Percentiles rank a stretch among this genome's conserved stretches.
Evolutionary conservation across 2,797 vertebrate species (phyloP).

Genomic region (Onychomys arenicola): DNA sequence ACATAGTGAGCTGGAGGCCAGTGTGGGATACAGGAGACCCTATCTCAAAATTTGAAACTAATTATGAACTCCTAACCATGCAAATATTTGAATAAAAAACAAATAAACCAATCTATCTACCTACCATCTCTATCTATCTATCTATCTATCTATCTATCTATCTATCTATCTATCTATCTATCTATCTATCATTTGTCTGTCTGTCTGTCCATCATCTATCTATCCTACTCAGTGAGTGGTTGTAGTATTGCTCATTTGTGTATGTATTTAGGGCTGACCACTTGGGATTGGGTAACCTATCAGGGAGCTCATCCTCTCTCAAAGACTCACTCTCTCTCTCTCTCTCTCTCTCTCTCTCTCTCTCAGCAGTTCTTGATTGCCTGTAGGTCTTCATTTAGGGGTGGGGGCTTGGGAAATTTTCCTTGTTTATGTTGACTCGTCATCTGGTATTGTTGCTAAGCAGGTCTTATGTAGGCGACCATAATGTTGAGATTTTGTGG

Average conservation of each 20-base stretch:
- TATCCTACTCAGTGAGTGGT: background rate
- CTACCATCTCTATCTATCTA: background rate
- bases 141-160: no score
- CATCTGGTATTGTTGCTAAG: background rate
- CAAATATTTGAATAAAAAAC: background rate
- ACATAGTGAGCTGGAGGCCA: background rate
- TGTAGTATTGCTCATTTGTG: background rate
- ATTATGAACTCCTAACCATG: background rate
- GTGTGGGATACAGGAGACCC: background rate
- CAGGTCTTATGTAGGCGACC: background rate
- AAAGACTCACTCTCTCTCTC: no score
- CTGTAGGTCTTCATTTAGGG: background rate
- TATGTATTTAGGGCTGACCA: background rate
- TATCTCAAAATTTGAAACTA: background rate
- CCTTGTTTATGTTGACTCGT: background rate
- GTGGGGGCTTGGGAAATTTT: background rate
- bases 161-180: background rate
- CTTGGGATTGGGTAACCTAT: background rate
- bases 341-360: no score
- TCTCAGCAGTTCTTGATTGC: background rate
- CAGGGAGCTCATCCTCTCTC: background rate
- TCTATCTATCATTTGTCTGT: background rate
- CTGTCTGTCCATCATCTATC: background rate
- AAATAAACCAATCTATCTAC: background rate
- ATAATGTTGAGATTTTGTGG: background rate